Conservation (phyloP, 1,140 invertebrate species). For the Alviniconcha marisindica region DNA sequence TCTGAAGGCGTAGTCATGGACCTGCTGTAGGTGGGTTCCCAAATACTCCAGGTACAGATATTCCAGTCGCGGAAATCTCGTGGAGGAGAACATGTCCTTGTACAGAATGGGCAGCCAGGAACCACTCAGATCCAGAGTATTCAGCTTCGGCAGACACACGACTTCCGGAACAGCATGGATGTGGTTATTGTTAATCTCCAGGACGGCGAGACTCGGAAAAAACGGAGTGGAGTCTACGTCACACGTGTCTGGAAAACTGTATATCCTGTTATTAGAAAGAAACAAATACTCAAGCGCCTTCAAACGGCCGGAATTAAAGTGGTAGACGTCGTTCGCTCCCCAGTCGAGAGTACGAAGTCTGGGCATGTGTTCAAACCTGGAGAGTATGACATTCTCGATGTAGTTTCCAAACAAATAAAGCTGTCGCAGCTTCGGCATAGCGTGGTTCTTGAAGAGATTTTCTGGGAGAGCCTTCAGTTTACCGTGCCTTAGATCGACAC, state of each 20-base stretch:
- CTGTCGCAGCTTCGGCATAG: not conserved
- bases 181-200: not conserved
- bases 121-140: not conserved
- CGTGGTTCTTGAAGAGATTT: not conserved
- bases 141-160: not conserved
- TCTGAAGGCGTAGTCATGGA: not conserved
- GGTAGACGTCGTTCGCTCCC: not conserved
- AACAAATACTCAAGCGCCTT: not conserved
- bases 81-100: not conserved
- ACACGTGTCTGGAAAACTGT: not conserved
- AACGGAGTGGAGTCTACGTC: not conserved
- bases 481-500: not conserved
- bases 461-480: not conserved
- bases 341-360: not conserved
- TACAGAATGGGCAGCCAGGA: not conserved
- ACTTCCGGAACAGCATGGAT: not conserved
- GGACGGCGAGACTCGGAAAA: not conserved
- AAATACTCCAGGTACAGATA: not conserved
- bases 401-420: not conserved
- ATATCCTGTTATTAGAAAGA: not conserved
- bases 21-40: not conserved
- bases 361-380: not conserved
- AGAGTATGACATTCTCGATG: not conserved
- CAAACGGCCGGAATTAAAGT: not conserved
- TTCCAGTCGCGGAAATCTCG: not conserved